Conservation (phyloP, 2,113 vertebrate genomes). For the Struthio camelus region DNA sequence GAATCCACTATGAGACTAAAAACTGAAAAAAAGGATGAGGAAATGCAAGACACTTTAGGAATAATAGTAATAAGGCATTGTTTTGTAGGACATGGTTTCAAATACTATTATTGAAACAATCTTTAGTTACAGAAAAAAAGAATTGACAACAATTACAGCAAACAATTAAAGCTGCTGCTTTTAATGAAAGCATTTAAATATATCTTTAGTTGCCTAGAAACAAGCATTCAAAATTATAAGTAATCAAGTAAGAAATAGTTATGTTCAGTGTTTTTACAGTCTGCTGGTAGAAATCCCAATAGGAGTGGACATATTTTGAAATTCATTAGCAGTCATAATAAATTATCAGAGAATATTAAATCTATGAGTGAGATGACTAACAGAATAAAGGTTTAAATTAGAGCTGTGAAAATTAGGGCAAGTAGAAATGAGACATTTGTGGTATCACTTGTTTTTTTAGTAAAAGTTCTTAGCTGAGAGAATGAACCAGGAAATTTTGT, state of each 20-base stretch:
- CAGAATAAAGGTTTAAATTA: slow-evolving; percentile 6
- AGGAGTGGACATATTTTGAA: not conserved
- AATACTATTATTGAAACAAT: slow-evolving; percentile 32
- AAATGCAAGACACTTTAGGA: not conserved
- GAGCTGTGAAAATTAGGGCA: slow-evolving; percentile 21
- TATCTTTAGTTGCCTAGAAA: slow-evolving; percentile 33
- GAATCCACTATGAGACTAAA: not conserved
- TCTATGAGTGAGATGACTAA: not conserved
- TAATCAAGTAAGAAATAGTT: slow-evolving; percentile 20
- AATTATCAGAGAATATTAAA: slow-evolving; percentile 16
- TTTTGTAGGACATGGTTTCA: slow-evolving; percentile 36
- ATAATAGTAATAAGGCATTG: not conserved
- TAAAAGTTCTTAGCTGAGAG: not conserved
- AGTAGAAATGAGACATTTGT: not conserved
- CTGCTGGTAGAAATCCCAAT: not conserved
- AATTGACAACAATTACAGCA: slow-evolving; percentile 7
- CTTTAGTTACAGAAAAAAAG: slow-evolving; percentile 27
- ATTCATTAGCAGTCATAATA: slow-evolving; percentile 23
- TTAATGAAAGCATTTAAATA: slow-evolving; percentile 53
- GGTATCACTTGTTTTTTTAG: not conserved
- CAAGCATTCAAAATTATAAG: slow-evolving; percentile 35
- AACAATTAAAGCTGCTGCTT: slow-evolving; percentile 50
- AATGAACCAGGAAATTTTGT: not conserved
- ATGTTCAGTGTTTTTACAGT: not conserved
- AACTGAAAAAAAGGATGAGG: not conserved